Conservation (phyloP, 2,113 vertebrate genomes). For the Manacus vitellinus region DNA sequence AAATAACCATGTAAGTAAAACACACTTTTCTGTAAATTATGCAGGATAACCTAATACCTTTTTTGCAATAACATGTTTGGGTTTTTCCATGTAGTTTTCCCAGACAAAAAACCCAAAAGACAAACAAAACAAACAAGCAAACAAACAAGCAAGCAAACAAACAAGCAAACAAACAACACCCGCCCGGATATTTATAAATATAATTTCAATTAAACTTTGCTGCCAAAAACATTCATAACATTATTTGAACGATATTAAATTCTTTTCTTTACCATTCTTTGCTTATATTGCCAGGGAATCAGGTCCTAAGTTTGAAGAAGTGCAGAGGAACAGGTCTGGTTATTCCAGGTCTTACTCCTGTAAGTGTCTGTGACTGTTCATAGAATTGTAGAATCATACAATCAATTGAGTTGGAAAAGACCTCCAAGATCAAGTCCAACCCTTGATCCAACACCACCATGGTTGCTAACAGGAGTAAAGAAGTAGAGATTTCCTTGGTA, state of each 20-base stretch:
- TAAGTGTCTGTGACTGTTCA: not conserved
- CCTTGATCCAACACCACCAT: too few relatives aligned
- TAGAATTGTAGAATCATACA: too few relatives aligned
- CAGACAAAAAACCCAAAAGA: not conserved
- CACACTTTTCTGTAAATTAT: not conserved
- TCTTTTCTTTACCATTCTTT: not conserved
- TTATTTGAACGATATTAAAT: not conserved
- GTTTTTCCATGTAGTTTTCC: not conserved
- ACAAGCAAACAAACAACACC: not conserved
- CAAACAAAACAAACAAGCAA: not conserved
- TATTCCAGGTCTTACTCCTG: not conserved
- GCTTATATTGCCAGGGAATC: not conserved
- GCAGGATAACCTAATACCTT: not conserved
- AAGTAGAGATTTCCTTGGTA: not conserved
- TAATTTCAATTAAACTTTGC: not conserved
- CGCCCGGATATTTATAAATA: not conserved
- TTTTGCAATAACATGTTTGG: not conserved
- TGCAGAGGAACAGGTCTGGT: accelerated
- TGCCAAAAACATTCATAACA: not conserved
- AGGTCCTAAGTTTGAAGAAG: not conserved
- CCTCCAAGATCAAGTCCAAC: too few relatives aligned
- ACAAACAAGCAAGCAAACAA: not conserved
- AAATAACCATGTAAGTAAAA: not conserved
- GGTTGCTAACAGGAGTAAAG: not conserved
- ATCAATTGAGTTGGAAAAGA: too few relatives aligned